phyloP scores from a whole-genome alignment of 2,113 vertebrate genomes.

The Sinosuthora webbiana region DNA sequence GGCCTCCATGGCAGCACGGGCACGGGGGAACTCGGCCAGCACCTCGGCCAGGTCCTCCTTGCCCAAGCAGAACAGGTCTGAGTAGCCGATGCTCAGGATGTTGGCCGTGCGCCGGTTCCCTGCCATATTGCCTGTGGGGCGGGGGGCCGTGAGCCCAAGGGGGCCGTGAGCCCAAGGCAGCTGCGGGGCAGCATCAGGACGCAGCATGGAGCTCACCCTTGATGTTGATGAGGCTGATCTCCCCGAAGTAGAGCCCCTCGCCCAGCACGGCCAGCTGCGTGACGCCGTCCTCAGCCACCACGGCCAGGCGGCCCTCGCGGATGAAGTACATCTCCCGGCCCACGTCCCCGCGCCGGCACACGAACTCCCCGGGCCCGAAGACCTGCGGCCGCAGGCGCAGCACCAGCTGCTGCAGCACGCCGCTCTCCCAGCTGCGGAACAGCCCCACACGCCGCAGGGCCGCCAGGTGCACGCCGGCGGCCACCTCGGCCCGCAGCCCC shows the following conservation, averaged over 20 bases:
- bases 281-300: constrained; percentile 87
- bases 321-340: constrained; percentile 95
- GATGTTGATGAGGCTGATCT: constrained; percentile 95
- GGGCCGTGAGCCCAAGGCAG: rapidly evolving
- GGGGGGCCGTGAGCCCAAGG: rapidly evolving
- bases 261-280: constrained; percentile 85
- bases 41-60: constrained; percentile 88
- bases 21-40: constrained; percentile 84
- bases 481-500: constrained; percentile 84
- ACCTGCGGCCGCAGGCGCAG: constrained; percentile 88
- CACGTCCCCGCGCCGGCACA: constrained; percentile 90
- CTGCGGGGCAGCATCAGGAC: rapidly evolving
- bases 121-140: constrained; percentile 80
- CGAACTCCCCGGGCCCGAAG: constrained; percentile 88
- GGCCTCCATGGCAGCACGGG: constrained; percentile 84
- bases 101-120: constrained; percentile 93
- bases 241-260: constrained; percentile 90
- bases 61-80: constrained; percentile 90
- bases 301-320: constrained; percentile 87
- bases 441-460: constrained; percentile 80
- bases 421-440: constrained; percentile 87
- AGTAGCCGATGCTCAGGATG: constrained; percentile 90
- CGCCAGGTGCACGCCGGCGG: neutral
- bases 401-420: constrained; percentile 88
- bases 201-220: constrained; percentile 67